Conservation (phyloP, 2,888 invertebrate species). For the Epinotia ramella region DNA sequence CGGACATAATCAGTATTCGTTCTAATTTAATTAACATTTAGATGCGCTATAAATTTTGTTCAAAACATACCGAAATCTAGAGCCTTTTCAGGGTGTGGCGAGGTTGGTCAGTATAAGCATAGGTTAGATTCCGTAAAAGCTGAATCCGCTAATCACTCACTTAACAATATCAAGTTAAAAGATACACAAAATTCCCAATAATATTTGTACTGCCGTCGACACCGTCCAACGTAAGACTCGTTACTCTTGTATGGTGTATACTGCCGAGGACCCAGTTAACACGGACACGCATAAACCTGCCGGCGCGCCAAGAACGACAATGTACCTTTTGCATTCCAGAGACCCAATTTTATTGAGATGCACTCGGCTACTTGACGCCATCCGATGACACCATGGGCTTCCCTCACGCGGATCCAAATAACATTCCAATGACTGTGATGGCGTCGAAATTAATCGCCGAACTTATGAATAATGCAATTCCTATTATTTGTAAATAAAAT, state of each 20-base stretch:
- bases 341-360: conserved; percentile 54
- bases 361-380: conserved; percentile 40
- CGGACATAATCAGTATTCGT: conserved; percentile 64
- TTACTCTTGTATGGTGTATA: conserved; percentile 72
- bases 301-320: conserved; percentile 65
- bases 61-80: conserved; percentile 76
- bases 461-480: conserved; percentile 12
- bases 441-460: background rate
- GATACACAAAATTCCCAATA: conserved; percentile 18
- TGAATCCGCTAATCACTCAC: conserved; percentile 58
- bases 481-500: conserved; percentile 14
- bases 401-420: conserved; percentile 33
- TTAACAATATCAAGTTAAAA: conserved; percentile 18
- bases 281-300: conserved; percentile 67
- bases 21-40: conserved; percentile 81
- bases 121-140: conserved; percentile 63
- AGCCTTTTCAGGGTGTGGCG: conserved; percentile 75
- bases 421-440: conserved; percentile 28
- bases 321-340: conserved; percentile 60
- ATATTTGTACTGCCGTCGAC: conserved; percentile 60
- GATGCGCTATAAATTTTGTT: conserved; percentile 75
- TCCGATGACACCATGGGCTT: conserved; percentile 40
- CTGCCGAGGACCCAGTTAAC: conserved; percentile 62
- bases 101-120: conserved; percentile 77
- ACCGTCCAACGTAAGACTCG: conserved; percentile 70